Conservation (phyloP, 1,140 invertebrate genomes). For the Drosophila grimshawi region DNA sequence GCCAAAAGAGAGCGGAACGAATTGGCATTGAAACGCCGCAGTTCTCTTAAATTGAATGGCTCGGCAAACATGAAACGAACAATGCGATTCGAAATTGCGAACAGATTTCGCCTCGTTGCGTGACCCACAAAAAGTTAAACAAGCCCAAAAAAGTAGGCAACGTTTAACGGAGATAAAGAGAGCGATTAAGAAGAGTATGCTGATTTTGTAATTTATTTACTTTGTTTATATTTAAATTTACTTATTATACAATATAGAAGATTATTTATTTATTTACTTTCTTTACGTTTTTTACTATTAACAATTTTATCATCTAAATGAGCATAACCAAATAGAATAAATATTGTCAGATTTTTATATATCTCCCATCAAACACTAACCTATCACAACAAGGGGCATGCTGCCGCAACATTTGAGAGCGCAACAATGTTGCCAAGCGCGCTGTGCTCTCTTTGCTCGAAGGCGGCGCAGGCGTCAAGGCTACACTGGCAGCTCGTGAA, state of each 20-base stretch:
- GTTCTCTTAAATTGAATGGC: constrained; percentile 18
- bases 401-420: constrained; percentile 26
- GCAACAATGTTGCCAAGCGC: constrained; percentile 34
- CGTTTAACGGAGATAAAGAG: neutral
- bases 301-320: neutral
- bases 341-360: neutral
- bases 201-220: neutral
- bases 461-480: constrained; percentile 20
- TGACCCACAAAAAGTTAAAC: constrained; percentile 26
- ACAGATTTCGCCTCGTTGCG: neutral
- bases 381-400: constrained; percentile 17
- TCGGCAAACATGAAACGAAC: constrained; percentile 3
- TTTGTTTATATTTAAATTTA: too few species aligned
- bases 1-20: constrained; percentile 55
- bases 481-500: constrained; percentile 4
- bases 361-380: constrained; percentile 11
- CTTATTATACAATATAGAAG: too few species aligned
- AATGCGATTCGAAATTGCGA: neutral
- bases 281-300: too few species aligned
- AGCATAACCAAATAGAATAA: neutral
- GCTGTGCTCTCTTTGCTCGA: constrained; percentile 7
- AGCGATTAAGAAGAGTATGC: neutral
- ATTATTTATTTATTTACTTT: too few species aligned
- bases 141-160: constrained; percentile 10
- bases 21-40: constrained; percentile 46